Conservation (phyloP, 1,140 invertebrate genomes). For the Pseudomyrmex concolor region DNA sequence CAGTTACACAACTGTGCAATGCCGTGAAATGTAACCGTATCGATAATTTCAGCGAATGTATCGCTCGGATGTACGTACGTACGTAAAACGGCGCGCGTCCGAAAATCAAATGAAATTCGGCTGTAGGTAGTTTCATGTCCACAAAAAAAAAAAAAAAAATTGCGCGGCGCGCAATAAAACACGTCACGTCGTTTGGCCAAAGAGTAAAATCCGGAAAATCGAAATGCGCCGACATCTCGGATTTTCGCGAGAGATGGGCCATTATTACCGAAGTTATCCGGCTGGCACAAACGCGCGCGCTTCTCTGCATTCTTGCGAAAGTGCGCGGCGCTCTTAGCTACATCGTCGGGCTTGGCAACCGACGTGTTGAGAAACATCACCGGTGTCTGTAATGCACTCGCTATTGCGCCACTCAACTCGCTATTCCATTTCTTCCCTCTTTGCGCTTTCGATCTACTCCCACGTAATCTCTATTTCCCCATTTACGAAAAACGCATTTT, state of each 20-base stretch:
- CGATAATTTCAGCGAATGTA: background rate
- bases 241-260: slow-evolving; percentile 38
- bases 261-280: slow-evolving; percentile 37
- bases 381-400: slow-evolving; percentile 36
- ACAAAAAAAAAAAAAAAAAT: background rate
- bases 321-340: slow-evolving; percentile 3
- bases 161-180: background rate
- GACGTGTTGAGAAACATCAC: slow-evolving; percentile 23
- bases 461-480: slow-evolving; percentile 30
- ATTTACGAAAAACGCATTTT: slow-evolving; percentile 18
- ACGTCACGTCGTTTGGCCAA: background rate
- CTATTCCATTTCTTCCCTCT: slow-evolving; percentile 30
- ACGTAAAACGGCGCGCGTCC: too few species aligned
- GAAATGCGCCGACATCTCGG: slow-evolving; percentile 14
- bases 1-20: background rate
- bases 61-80: too few species aligned
- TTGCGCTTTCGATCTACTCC: slow-evolving; percentile 38
- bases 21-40: slow-evolving; percentile 9
- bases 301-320: slow-evolving; percentile 15
- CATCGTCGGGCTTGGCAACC: slow-evolving; percentile 23
- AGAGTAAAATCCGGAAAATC: slow-evolving; percentile 10
- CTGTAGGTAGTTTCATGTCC: background rate
- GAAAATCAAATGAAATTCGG: slow-evolving; percentile 11
- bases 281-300: background rate
- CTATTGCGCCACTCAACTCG: slow-evolving; percentile 43